Base-by-base conservation (phyloP, 92 coral and sea anemone species). In the Pocillopora meandrina region DNA sequence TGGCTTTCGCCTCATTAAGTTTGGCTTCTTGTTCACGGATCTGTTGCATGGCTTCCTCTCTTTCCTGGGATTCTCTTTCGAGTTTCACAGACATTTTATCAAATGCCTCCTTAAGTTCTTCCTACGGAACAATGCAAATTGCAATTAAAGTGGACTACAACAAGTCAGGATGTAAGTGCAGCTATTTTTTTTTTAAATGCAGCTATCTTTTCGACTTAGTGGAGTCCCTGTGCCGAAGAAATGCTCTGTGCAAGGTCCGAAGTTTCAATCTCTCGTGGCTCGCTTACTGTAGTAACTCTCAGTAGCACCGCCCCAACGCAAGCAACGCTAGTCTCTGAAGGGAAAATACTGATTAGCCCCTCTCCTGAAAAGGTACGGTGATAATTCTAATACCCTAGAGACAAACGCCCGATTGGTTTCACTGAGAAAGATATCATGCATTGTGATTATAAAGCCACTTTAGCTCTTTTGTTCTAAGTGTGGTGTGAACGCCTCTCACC, bases 1-100 rank as follows among this genome's bases (percentile, higher is more conserved):
- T 92, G 2, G 94, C 82, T 34, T 91, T 91, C 42, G 99, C 98
- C 58, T 95, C 95, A 68, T 87, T 89, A 1, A 97, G 79, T 71
- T 95, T 97, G 49, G 82, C 91, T 86, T 97, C 98, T 72, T 94
- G 97, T 79, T 97, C 97, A 55, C 97, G 95, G 15, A 97, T 90
- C 67, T 93, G 90, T 72, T 93, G 95, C 95, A 97, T 95, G 60
- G 99, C 98, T 80, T 97, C 99, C 82, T 97, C 93, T 15, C 91
- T 89, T 72, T 97, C 99, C 56, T 95, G 95, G 1, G 85, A 88
- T 70, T 91, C 94, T 70, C 99, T 76, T 66, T 97, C 99, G 64
- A 95, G 92, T 78, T 92, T 92, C 19, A 95, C 93, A 3, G 88
- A 92, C 93, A 95, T 95, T 75, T 92, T 97, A 84, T 91, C 95